phyloP scores from a whole-genome alignment of 2,888 invertebrate genomes.

The Strigamia transsilvanica region DNA sequence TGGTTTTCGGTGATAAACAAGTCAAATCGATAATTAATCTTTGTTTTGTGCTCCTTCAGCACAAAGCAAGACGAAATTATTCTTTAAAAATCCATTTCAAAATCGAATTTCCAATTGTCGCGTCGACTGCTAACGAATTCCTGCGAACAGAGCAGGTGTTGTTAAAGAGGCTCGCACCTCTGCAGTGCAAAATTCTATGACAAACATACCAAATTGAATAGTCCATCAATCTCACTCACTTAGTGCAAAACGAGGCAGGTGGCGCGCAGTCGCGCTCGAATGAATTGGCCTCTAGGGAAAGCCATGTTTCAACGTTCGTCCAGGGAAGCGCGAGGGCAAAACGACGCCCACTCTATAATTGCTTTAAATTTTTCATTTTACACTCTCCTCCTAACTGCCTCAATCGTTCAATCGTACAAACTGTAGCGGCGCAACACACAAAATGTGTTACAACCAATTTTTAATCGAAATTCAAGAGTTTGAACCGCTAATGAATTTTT shows the following conservation, averaged over 20 bases:
- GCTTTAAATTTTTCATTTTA: conserved; percentile 42
- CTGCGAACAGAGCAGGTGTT: conserved; percentile 38
- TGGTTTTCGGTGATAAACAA: too few relatives aligned
- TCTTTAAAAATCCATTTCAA: neutral
- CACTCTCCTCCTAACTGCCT: neutral
- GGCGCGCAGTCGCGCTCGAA: conserved; percentile 15
- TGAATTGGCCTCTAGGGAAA: conserved; percentile 29
- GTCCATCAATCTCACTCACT: conserved; percentile 46
- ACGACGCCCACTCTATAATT: conserved; percentile 40
- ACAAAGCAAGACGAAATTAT: too few relatives aligned
- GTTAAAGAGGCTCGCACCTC: conserved; percentile 4
- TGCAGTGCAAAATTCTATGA: conserved; percentile 24
- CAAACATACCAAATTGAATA: conserved; percentile 45
- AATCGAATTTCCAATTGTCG: neutral
- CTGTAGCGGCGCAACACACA: neutral
- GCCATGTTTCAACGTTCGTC: conserved; percentile 33
- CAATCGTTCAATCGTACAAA: too few relatives aligned
- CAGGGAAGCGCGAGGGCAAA: conserved; percentile 17
- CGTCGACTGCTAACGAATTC: neutral
- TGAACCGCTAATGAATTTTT: too few relatives aligned
- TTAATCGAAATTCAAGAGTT: too few relatives aligned
- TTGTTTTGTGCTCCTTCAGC: too few relatives aligned
- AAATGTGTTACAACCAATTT: neutral
- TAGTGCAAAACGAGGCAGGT: conserved; percentile 45
- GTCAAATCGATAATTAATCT: too few relatives aligned